Evolutionary conservation across 2,888 invertebrate species (phyloP).

Genomic region (Pheosia gnoma): DNA sequence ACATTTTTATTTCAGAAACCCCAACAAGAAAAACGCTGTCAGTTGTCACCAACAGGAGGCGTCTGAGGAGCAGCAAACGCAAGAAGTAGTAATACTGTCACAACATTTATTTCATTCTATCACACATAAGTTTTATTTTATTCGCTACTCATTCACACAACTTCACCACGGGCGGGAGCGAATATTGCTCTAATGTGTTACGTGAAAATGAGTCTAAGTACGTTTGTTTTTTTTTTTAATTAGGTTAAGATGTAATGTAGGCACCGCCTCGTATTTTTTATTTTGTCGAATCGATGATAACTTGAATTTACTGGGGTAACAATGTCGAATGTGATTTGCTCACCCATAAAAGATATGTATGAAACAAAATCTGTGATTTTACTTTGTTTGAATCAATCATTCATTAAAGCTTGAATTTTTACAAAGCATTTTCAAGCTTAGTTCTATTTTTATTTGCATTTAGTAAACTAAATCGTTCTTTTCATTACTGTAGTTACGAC

Average conservation of each 20-base stretch:
- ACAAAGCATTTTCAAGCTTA: constrained; percentile 11
- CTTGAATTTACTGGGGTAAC: constrained; percentile 9
- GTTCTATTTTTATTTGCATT: constrained; percentile 38
- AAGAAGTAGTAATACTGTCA: constrained; percentile 41
- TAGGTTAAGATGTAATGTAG: constrained; percentile 38
- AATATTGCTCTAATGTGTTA: background rate
- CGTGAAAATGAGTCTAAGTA: constrained; percentile 10
- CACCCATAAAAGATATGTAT: constrained; percentile 33
- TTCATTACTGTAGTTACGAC: constrained; percentile 19
- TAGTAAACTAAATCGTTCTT: constrained; percentile 25
- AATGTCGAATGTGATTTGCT: constrained; percentile 27
- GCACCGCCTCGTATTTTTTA: constrained; percentile 28
- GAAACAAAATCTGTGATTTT: constrained; percentile 42
- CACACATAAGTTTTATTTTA: background rate
- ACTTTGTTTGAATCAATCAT: constrained; percentile 14
- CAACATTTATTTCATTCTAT: constrained; percentile 1
- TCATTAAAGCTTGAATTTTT: background rate
- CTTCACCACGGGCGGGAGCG: background rate
- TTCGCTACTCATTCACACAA: background rate
- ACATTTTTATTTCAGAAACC: constrained; percentile 51
- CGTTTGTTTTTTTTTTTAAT: constrained; percentile 27
- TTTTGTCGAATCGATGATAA: constrained; percentile 11
- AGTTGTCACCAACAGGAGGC: constrained; percentile 55
- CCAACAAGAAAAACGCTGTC: constrained; percentile 39
- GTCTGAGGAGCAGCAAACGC: constrained; percentile 67